Percentiles rank a stretch among this genome's conserved stretches.
Evolutionary conservation across 2,113 vertebrate genomes (phyloP).

Genomic region (Parus major): DNA sequence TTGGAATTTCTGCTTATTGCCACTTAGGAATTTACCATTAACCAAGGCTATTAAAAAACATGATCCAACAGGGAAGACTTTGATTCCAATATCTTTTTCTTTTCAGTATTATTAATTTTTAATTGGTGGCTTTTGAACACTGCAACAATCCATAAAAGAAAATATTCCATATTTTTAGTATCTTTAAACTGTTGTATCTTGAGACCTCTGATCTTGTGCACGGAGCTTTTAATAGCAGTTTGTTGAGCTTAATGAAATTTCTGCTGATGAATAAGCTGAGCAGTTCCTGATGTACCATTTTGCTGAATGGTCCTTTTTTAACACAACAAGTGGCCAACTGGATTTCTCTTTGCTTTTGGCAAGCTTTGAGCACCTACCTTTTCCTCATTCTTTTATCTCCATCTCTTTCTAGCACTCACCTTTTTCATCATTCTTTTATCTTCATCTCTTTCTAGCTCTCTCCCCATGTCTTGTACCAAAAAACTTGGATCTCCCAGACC

Average conservation of each 20-base stretch:
- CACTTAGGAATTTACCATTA: neutral
- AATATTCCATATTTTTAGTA: neutral
- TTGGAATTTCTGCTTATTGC: neutral
- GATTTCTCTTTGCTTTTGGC: neutral
- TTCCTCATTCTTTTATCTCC: neutral
- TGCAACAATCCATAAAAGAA: neutral
- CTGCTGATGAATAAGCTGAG: neutral
- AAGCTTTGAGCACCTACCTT: neutral
- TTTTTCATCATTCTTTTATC: neutral
- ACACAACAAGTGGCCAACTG: neutral
- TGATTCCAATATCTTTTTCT: neutral
- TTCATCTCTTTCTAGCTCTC: neutral
- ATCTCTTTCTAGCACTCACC: neutral
- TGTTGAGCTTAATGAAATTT: neutral
- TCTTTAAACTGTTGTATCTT: neutral
- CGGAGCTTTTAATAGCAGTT: neutral
- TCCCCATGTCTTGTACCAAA: accelerated
- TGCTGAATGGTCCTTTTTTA: neutral
- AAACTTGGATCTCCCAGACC: neutral
- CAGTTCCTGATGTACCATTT: neutral
- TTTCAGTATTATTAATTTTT: neutral
- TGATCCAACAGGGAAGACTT: neutral
- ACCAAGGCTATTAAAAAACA: neutral
- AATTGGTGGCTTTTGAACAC: neutral
- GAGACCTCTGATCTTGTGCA: neutral